Evolutionary conservation across 1,140 invertebrate genomes (phyloP), one percentile per base, ranked within the genome.

Genomic region (Eumaeus atala): DNA sequence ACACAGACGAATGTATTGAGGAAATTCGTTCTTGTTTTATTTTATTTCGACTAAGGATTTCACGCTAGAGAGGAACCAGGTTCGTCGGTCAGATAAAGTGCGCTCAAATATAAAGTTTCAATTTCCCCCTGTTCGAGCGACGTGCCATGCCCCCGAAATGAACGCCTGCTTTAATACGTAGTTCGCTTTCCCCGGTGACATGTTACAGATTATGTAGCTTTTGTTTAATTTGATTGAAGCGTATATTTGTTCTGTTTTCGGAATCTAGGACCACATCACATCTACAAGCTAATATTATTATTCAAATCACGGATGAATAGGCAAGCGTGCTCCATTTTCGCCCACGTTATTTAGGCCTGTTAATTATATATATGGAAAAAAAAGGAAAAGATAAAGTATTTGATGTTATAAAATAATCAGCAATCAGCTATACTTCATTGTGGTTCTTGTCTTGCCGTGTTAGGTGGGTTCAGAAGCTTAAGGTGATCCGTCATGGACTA

Each of bases 101-200:
- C 67, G 72, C 73, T 81, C 68, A 78, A 82, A 84, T 82, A 82
- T 82, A 84, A 82, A 84, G 77, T 84, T 84, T 82, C 78, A 80
- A 82, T 84, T 84, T 74, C 66, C 66, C 61, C 54, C 59, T 55
- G 64, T 61, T 57, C 60, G 59, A 37, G 52, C 65, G 60, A 74
- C 74, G 77, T 82, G 77, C 70, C 51, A 53, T 51, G 74, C 70
- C 62, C 78, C 57, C 66, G 54, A 58, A 71, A 80, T 74, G 64
- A 56, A 58, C 59, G 56, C 56, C 55, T 51, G 59, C 57, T 66
- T 69, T 66, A 58, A 71, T n/a, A n/a, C n/a, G n/a, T 70, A 33
- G 14, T 17, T 44, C 12, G 1, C 12, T 16, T 44, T 16, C n/a
- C n/a, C n/a, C n/a, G 9, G 5, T 40, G 38, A 7, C 12, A 40